Evolutionary conservation across 2,888 invertebrate genomes (phyloP).

Genomic region (Drosophila longiperda): DNA sequence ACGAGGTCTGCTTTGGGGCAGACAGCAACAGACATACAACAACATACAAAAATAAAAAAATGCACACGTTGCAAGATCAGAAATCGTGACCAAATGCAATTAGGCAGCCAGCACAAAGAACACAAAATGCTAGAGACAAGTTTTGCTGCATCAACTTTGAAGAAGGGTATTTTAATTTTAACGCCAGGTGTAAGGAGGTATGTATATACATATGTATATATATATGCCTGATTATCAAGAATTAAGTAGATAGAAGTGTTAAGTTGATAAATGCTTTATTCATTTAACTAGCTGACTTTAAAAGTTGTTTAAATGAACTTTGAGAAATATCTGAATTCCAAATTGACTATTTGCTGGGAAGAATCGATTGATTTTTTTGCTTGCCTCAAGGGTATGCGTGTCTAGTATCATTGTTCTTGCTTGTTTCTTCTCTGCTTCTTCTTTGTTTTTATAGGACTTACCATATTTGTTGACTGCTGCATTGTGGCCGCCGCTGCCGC

Average conservation of each 20-base stretch:
- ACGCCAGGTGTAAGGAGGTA: background rate
- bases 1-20: constrained; percentile 47
- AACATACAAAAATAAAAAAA: constrained; percentile 25
- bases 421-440: constrained; percentile 9
- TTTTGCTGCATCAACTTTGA: constrained; percentile 2
- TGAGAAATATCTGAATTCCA: background rate
- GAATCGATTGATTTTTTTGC: background rate
- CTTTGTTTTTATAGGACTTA: constrained; percentile 63
- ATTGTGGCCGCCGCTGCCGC: constrained; percentile 38
- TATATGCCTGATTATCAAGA: background rate
- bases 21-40: constrained; percentile 26
- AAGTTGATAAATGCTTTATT: background rate
- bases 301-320: background rate
- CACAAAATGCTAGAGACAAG: constrained; percentile 43
- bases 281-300: background rate
- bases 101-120: constrained; percentile 62
- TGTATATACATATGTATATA: background rate
- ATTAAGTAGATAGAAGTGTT: background rate
- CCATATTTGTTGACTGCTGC: constrained; percentile 73
- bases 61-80: constrained; percentile 58
- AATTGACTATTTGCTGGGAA: background rate
- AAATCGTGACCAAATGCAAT: constrained; percentile 83
- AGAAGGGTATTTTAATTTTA: constrained; percentile 2
- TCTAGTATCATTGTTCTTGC: background rate
- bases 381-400: constrained; percentile 2